Percentiles rank a stretch among this genome's conserved stretches.
Conservation (phyloP, 2,888 invertebrate genomes). For the Dascillus cervinus region DNA sequence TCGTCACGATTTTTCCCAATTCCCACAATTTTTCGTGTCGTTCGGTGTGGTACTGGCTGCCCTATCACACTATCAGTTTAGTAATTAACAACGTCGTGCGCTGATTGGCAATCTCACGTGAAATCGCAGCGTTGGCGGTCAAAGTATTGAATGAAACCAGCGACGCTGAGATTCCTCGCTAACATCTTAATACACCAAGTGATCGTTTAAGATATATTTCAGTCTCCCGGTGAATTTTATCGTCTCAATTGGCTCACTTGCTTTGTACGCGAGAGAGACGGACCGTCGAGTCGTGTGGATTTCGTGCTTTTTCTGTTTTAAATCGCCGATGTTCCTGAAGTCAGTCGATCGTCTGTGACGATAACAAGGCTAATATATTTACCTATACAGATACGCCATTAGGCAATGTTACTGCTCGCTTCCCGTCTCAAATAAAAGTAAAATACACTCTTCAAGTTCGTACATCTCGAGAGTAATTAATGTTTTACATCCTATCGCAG, state of each 20-base stretch:
- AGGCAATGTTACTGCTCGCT: constrained; percentile 13
- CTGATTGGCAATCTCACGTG: constrained; percentile 29
- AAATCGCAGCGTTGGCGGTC: constrained; percentile 33
- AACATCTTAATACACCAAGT: constrained; percentile 31
- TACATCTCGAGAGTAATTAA: constrained; percentile 27
- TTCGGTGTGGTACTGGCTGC: constrained; percentile 22
- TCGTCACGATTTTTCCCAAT: constrained; percentile 31
- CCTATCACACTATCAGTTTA: constrained; percentile 27
- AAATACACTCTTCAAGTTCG: constrained; percentile 19
- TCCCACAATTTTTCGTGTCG: constrained; percentile 30
- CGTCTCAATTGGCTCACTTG: not conserved
- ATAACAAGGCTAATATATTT: constrained; percentile 24
- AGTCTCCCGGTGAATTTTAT: not conserved
- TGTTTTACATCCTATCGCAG: constrained; percentile 28
- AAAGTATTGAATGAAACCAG: constrained; percentile 31
- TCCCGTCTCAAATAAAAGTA: constrained; percentile 19
- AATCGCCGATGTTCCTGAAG: constrained; percentile 23
- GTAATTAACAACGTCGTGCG: constrained; percentile 38
- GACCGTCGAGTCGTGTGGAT: constrained; percentile 3
- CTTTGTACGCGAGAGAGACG: too few species aligned
- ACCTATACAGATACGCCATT: constrained; percentile 21
- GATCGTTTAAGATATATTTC: not conserved
- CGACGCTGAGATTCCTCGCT: constrained; percentile 28
- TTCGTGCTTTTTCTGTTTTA: constrained; percentile 14
- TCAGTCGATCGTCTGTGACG: constrained; percentile 30